Evolutionary conservation across 2,888 invertebrate genomes (phyloP).

Genomic region (Agelastica alni): DNA sequence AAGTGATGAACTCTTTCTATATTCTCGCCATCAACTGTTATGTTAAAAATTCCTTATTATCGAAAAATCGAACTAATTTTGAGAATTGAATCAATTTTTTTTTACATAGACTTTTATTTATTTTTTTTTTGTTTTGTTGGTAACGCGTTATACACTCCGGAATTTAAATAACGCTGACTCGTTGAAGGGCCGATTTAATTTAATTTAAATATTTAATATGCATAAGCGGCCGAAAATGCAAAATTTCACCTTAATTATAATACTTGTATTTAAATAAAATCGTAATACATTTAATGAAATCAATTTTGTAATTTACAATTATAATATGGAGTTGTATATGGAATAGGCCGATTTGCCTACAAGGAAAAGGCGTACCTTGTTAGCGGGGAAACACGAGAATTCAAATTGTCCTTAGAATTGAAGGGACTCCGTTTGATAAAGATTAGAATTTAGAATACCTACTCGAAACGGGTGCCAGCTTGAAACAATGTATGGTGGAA

Average conservation of each 20-base stretch:
- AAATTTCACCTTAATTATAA: conserved; percentile 31
- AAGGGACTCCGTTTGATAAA: conserved; percentile 27
- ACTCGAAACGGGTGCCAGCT: background rate
- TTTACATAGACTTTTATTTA: too few species aligned
- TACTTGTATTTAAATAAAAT: conserved; percentile 29
- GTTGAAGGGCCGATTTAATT: too few species aligned
- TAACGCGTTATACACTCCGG: too few species aligned
- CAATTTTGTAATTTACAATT: conserved; percentile 44
- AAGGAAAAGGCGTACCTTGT: conserved; percentile 47
- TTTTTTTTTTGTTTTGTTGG: too few species aligned
- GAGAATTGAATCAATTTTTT: too few species aligned
- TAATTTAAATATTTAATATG: conserved; percentile 29
- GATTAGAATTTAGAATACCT: conserved; percentile 13
- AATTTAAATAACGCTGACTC: too few species aligned
- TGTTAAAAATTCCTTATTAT: too few species aligned
- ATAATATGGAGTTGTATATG: conserved; percentile 40
- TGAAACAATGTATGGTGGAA: too few species aligned
- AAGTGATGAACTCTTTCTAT: too few species aligned
- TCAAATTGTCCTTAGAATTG: conserved; percentile 41
- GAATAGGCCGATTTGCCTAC: conserved; percentile 40
- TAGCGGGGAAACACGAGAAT: conserved; percentile 44
- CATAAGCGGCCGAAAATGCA: conserved; percentile 25
- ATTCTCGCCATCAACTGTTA: too few species aligned
- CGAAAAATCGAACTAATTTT: too few species aligned
- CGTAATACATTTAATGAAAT: conserved; percentile 36